A percentile compares a stretch with the other conserved stretches of the same genome.
phyloP scores from a whole-genome alignment of 2,888 invertebrate species.

The Azorinus chamasolen region DNA sequence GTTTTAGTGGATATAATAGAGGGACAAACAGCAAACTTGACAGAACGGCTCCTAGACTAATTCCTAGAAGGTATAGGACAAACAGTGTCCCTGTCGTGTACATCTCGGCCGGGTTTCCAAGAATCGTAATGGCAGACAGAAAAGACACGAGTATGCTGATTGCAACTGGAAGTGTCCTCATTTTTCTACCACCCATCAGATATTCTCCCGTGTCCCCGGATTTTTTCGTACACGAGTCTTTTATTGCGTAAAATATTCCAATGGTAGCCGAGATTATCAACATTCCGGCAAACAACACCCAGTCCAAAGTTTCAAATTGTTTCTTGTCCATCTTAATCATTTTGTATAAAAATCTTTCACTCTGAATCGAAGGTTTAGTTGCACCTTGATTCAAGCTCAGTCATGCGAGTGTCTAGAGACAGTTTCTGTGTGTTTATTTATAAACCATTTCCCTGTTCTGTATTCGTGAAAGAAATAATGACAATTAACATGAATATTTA shows the following conservation, averaged over 20 bases:
- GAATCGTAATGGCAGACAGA: slow-evolving; percentile 83
- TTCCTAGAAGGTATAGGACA: slow-evolving; percentile 67
- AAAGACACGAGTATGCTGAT: slow-evolving; percentile 83
- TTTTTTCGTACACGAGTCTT: slow-evolving; percentile 48
- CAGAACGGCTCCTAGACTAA: slow-evolving; percentile 62
- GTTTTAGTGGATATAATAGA: slow-evolving; percentile 70
- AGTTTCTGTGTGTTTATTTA: too few relatives aligned
- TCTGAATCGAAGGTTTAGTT: too few relatives aligned
- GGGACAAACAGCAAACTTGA: slow-evolving; percentile 72
- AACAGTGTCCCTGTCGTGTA: slow-evolving; percentile 81
- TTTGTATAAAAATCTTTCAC: too few relatives aligned
- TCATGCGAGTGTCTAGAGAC: too few relatives aligned
- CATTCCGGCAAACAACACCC: slow-evolving; percentile 75
- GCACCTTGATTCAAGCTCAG: too few relatives aligned
- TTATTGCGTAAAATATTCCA: slow-evolving; percentile 77
- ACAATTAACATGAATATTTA: too few relatives aligned
- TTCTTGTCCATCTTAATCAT: too few relatives aligned
- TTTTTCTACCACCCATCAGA: slow-evolving; percentile 79
- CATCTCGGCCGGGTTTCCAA: slow-evolving; percentile 82
- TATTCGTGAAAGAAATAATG: too few relatives aligned
- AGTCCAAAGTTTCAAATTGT: slow-evolving; percentile 74
- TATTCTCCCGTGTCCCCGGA: slow-evolving; percentile 75
- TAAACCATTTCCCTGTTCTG: too few relatives aligned
- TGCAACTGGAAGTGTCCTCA: slow-evolving; percentile 79
- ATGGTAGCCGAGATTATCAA: slow-evolving; percentile 76